Percentiles rank a stretch among this genome's conserved stretches.
These are phyloP conservation scores for Microchrysa polita DNA, from an alignment of 2,888 invertebrate species.

Conservation along the genomic window DNA sequence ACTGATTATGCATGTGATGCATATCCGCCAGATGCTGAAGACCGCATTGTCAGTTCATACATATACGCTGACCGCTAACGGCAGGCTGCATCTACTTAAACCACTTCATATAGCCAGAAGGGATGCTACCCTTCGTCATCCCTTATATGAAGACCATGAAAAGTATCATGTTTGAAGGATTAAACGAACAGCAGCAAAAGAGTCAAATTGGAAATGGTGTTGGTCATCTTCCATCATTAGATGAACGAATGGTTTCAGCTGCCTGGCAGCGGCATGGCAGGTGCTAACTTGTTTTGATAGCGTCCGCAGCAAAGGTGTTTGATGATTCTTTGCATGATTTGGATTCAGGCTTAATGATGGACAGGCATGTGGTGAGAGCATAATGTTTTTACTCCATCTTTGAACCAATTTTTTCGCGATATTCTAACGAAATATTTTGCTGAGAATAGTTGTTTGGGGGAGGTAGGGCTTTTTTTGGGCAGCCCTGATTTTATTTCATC, in stretches of 20 bases:
- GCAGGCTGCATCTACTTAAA: neutral
- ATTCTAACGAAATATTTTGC: too few species aligned
- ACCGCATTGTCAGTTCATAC: neutral
- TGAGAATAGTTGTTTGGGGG: too few species aligned
- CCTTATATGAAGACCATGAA: too few species aligned
- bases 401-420: too few species aligned
- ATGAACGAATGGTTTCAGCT: neutral
- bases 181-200: neutral
- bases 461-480: too few species aligned
- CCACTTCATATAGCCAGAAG: neutral
- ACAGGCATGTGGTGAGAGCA: too few species aligned
- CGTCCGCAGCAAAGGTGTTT: too few species aligned
- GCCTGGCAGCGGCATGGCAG: neutral
- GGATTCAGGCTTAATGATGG: too few species aligned
- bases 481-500: too few species aligned
- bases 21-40: slow-evolving; percentile 20
- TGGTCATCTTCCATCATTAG: neutral
- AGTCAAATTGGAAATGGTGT: neutral
- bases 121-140: neutral
- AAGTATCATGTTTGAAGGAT: neutral
- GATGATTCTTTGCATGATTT: too few species aligned
- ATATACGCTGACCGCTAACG: neutral
- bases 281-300: neutral
- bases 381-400: too few species aligned
- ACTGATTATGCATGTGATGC: slow-evolving; percentile 6